Conservation (phyloP, 2,888 invertebrate genomes). For the Carterocephalus palaemon region DNA sequence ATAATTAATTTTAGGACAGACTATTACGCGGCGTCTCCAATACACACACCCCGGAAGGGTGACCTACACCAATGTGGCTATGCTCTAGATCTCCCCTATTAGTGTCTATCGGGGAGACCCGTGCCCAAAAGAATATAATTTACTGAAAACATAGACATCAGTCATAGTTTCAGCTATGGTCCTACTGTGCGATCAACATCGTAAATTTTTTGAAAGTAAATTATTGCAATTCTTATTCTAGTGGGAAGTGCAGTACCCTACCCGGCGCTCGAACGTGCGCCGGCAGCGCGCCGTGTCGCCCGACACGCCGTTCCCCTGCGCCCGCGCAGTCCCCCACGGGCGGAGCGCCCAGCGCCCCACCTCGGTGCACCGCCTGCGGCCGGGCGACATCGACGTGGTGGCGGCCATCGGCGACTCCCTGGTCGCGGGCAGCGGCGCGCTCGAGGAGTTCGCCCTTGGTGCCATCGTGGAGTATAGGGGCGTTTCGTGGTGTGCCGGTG, state of each 20-base stretch:
- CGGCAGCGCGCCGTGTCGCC: constrained; percentile 72
- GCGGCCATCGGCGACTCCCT: constrained; percentile 86
- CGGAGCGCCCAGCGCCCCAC: constrained; percentile 70
- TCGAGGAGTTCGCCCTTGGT: constrained; percentile 85
- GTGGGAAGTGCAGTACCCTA: constrained; percentile 70
- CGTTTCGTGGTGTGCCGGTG: constrained; percentile 86
- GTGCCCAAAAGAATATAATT: no score
- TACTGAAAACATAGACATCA: no score
- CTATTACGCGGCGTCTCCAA: no score
- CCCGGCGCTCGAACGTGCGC: constrained; percentile 64
- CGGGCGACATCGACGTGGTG: constrained; percentile 84
- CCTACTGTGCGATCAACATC: no score
- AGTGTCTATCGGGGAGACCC: no score
- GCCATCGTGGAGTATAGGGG: constrained; percentile 86
- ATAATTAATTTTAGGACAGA: no score
- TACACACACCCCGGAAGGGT: no score
- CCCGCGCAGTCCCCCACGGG: constrained; percentile 58
- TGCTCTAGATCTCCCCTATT: no score
- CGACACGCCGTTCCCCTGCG: constrained; percentile 80
- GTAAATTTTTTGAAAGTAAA: no score
- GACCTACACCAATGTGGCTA: no score
- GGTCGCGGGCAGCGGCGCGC: constrained; percentile 85
- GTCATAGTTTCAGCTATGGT: no score
- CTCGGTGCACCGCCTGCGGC: constrained; percentile 83
- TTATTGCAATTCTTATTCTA: constrained; percentile 45